phyloP scores from a whole-genome alignment of 1,140 invertebrate species.

The Hycleus phaleratus region DNA sequence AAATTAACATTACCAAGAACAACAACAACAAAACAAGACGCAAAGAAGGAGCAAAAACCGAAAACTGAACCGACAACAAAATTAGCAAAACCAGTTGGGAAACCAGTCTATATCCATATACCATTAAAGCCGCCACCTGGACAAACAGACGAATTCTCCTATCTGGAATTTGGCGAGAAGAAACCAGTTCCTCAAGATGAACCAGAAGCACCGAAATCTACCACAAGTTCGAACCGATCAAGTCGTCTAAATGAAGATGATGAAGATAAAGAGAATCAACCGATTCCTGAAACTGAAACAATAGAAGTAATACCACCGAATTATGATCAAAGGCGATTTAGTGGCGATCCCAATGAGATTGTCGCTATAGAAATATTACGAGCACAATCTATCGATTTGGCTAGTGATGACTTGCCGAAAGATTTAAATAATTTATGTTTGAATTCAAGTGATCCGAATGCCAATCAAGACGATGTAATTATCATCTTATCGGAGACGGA shows the following conservation, averaged over 20 bases:
- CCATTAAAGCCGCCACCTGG: constrained; percentile 38
- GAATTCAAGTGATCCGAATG: background rate
- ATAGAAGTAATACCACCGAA: background rate
- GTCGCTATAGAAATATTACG: constrained; percentile 5
- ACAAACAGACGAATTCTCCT: constrained; percentile 31
- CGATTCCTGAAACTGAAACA: background rate
- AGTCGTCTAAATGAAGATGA: background rate
- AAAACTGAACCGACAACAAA: constrained; percentile 2
- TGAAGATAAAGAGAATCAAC: background rate
- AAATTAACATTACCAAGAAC: constrained; percentile 28
- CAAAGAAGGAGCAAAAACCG: background rate
- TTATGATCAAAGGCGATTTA: constrained; percentile 3
- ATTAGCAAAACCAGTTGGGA: constrained; percentile 10
- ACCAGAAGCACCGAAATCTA: background rate
- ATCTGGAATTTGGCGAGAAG: constrained; percentile 29
- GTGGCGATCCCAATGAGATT: constrained; percentile 5
- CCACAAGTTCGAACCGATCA: constrained; percentile 13
- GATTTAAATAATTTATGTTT: too few species aligned
- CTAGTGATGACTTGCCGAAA: background rate
- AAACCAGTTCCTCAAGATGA: background rate
- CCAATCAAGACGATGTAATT: background rate
- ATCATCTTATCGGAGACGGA: background rate
- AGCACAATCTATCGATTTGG: constrained; percentile 2
- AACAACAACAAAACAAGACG: constrained; percentile 14
- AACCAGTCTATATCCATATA: constrained; percentile 39